Base-by-base conservation (phyloP, 2,888 invertebrate genomes). In the Lasioglossum lativentre region DNA sequence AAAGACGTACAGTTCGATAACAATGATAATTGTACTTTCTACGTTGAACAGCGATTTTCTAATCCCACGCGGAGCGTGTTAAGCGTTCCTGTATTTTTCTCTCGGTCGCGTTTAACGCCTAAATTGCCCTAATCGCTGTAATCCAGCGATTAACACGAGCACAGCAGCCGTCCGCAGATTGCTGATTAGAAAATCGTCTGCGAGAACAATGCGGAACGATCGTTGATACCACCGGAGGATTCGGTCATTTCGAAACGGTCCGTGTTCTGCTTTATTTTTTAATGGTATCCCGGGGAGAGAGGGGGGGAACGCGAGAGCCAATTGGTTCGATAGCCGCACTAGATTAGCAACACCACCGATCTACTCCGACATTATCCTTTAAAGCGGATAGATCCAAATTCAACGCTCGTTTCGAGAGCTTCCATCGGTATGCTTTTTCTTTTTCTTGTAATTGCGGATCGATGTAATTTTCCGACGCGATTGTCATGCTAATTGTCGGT, bases 301-400 rank as follows among this genome's bases (percentile, higher is more conserved):
- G 78, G 80, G 73, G 42, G 80, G 45, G 75, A 78, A 73, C 71
- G 75, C 42, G 73, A 76, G 82, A 76, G 82, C 84, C 79, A 90
- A 90, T 90, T 88, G 87, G 89, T 83, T 89, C 82, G 90, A 90
- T 90, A 80, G 89, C 88, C 85, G 71, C 85, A 73, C 63, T 82
- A 75, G 83, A 90, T 90, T 88, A 90, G 72, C 88, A n/a, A 83
- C 83, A 80, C 81, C 75, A 84, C 78, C 82, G 71, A 70, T 81
- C 86, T 78, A 52, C 59, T 52, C 80, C 38, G 79, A 82, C 77
- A 79, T 79, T 85, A 86, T 83, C 86, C 74, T 89, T 90, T 90
- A 89, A 90, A 90, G 88, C 70, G 82, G 89, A 90, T 90, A 59
- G 86, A 52, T 66, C 40, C 74, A 71, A 85, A 79, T 79, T 80